A percentile compares a stretch with the other conserved stretches of the same genome.
Conservation (phyloP, 2,797 vertebrate genomes). For the Brotula barbata region DNA sequence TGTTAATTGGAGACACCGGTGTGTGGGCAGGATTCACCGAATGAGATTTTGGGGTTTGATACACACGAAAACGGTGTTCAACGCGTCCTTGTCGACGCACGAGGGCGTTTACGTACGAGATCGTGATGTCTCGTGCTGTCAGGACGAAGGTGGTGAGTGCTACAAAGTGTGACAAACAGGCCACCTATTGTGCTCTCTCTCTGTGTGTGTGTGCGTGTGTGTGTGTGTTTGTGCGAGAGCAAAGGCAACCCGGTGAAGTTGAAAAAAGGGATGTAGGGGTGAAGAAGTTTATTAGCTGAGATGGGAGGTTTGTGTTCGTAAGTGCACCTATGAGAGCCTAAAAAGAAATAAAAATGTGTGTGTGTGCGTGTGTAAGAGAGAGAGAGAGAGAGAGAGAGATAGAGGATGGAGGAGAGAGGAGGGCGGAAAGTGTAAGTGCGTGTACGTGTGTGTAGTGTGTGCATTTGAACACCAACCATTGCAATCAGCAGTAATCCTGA, state of each 20-base stretch:
- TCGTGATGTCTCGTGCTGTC: slow-evolving; percentile 4
- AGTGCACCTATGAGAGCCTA: slow-evolving; percentile 63
- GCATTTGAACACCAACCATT: slow-evolving; percentile 59
- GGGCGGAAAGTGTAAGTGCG: slow-evolving; percentile 4
- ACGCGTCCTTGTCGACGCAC: too few species aligned
- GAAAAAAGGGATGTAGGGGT: slow-evolving; percentile 53
- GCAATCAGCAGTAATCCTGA: slow-evolving; percentile 77
- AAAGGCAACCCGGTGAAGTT: slow-evolving; percentile 34
- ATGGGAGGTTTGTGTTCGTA: slow-evolving; percentile 68
- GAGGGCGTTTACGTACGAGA: neutral
- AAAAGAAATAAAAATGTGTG: slow-evolving; percentile 62
- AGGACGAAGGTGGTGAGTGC: slow-evolving; percentile 29
- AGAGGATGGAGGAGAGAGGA: neutral
- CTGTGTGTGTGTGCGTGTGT: slow-evolving; percentile 13
- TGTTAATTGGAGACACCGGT: too few species aligned
- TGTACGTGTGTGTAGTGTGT: slow-evolving; percentile 3
- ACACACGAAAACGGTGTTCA: too few species aligned
- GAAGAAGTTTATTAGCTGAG: slow-evolving; percentile 67
- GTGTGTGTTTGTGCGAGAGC: slow-evolving; percentile 14
- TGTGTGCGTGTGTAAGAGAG: slow-evolving; percentile 8
- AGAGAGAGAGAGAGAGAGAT: slow-evolving; percentile 5
- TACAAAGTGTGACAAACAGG: slow-evolving; percentile 36
- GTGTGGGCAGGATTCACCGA: too few species aligned
- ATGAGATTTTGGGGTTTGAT: too few species aligned
- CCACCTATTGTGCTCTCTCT: slow-evolving; percentile 25